A percentile compares a stretch with the other conserved stretches of the same genome.
Conservation (phyloP, 2,797 vertebrate species). For the Distichodus sexfasciatus region DNA sequence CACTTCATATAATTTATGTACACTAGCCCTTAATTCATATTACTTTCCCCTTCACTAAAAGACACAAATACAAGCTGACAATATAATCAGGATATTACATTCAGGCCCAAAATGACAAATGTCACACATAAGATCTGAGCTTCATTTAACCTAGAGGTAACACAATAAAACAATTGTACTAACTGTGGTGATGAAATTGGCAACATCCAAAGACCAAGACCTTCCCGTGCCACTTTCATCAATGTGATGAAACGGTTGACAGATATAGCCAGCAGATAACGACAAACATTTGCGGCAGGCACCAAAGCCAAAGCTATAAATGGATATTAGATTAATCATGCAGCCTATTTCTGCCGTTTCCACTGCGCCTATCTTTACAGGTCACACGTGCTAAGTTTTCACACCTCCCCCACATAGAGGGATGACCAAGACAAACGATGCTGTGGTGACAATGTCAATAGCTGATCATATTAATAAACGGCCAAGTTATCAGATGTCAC, state of each 20-base stretch:
- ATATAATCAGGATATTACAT: neutral
- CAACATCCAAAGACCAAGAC: conserved; percentile 1
- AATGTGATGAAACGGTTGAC: conserved; percentile 33
- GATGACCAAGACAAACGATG: neutral
- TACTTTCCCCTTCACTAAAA: too few relatives aligned
- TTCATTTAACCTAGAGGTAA: neutral
- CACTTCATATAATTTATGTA: too few relatives aligned
- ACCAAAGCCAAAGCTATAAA: conserved; percentile 29
- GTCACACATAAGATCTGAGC: neutral
- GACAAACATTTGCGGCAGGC: conserved; percentile 24
- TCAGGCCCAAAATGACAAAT: neutral
- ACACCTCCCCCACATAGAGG: neutral
- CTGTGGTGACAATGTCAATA: conserved; percentile 7
- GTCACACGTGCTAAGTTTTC: neutral
- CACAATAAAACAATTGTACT: neutral
- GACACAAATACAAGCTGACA: too few relatives aligned
- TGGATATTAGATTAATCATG: conserved; percentile 29
- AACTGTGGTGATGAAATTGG: conserved; percentile 31
- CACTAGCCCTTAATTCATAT: too few relatives aligned
- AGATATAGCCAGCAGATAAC: conserved; percentile 34
- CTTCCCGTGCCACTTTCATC: conserved; percentile 17
- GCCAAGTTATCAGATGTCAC: neutral
- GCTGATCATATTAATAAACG: neutral
- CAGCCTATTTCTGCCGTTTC: conserved; percentile 24
- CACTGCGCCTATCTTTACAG: conserved; percentile 17